A percentile compares a stretch with the other conserved stretches of the same genome.
These are phyloP conservation scores for Propithecus perrieri DNA, from an alignment of 2,797 vertebrate species.

Conservation along the genomic window DNA sequence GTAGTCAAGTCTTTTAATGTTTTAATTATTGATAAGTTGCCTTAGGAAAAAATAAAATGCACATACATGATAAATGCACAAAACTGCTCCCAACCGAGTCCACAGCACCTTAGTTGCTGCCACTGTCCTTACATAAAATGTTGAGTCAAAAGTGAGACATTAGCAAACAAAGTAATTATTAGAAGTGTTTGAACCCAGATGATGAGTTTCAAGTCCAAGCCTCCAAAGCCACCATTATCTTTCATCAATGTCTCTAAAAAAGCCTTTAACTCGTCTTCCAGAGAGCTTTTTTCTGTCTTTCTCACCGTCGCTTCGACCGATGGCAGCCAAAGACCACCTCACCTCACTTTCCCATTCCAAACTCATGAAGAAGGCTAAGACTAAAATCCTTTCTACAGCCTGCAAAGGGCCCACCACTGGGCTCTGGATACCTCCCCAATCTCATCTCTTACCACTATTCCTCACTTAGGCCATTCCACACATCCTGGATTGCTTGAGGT, in stretches of 20 bases:
- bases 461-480: too few relatives aligned
- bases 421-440: not conserved
- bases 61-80: not conserved
- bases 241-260: not conserved
- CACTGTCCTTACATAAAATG: not conserved
- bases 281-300: too few relatives aligned
- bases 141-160: not conserved
- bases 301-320: not conserved
- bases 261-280: not conserved
- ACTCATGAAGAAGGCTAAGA: not conserved
- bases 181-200: not conserved
- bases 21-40: slow-evolving; percentile 56
- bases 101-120: not conserved
- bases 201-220: not conserved
- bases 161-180: not conserved
- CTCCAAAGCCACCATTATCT: not conserved
- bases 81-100: not conserved
- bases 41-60: slow-evolving; percentile 41
- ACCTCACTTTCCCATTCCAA: not conserved
- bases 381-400: not conserved
- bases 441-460: not conserved
- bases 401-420: not conserved
- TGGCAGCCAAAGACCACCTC: not conserved
- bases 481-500: too few relatives aligned
- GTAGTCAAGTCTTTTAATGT: not conserved